Base-by-base conservation (phyloP, 2,888 invertebrate species). In the Dastarcus helophoroides region DNA sequence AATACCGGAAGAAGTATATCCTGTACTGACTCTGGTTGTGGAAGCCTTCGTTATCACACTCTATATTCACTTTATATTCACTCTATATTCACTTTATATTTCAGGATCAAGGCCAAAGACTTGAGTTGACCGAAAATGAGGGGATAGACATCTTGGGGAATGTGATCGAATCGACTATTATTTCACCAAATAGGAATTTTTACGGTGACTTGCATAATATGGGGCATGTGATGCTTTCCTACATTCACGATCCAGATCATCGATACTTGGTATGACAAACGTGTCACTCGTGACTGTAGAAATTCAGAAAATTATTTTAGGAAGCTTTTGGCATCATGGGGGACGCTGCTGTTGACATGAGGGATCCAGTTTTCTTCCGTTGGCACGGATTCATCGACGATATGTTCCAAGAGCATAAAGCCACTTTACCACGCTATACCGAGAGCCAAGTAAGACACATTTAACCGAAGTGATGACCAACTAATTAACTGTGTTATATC, bases 281-380 rank as follows among this genome's bases (percentile, higher is more conserved):
- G 3, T 14, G 13, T 8, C 10, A 9, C 2, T 2, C 10, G 3
- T 24, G 3, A 24, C 14, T 10, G 19, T 17, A 17, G 19, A 3
- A 26, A 26, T 14, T 14, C 2, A 4, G 10, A 3, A 4, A 14
- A 3, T 26, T 11, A n/a, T 14, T 42, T 23, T 51, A 83, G 78
- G 86, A 88, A 62, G 71, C 73, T 26, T 80, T 80, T 47, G 77
- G 80, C 21, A 78, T 84, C 13, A 86, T 88, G 72, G 85, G 84
- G 0, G 86, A 86, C 51, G 73, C 81, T 0, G 73, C 83, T 0
- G 85, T 85, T 0, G 82, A 86, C 0, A 85, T 88, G 85, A 68
- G 88, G 2, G 89, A 89, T 60, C 86, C 88, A 0, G 62, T 80
- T 10, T 88, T 88, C 67, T 88, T 86, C 63, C 75, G 81, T 53